Evolutionary conservation across 1,140 invertebrate species (phyloP).

Genomic region (Anoplolepis gracilipes): DNA sequence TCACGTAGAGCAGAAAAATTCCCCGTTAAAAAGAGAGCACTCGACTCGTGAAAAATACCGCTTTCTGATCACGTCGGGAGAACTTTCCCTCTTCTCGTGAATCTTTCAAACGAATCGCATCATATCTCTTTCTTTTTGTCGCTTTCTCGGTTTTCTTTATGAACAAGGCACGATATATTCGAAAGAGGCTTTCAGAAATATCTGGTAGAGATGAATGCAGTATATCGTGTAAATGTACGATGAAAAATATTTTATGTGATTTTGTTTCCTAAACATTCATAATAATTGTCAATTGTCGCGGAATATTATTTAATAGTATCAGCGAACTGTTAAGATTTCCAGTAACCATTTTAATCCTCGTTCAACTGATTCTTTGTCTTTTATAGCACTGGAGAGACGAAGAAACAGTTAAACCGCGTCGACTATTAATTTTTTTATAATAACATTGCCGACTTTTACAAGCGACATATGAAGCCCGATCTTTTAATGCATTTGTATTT

Average conservation of each 20-base stretch:
- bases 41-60: conserved; percentile 39
- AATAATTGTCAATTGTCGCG: neutral
- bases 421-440: neutral
- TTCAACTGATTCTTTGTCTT: conserved; percentile 14
- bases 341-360: neutral
- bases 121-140: conserved; percentile 24
- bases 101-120: conserved; percentile 27
- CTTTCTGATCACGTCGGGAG: conserved; percentile 46
- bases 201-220: neutral
- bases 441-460: neutral
- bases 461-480: conserved; percentile 1
- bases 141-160: neutral
- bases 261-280: neutral
- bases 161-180: neutral
- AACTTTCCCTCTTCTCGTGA: conserved; percentile 19
- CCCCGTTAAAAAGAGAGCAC: conserved; percentile 13
- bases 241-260: neutral
- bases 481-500: conserved; percentile 29
- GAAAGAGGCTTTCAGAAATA: neutral
- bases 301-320: conserved; percentile 1
- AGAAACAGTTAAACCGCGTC: neutral
- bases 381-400: neutral
- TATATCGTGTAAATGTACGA: neutral
- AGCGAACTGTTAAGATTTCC: neutral
- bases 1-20: conserved; percentile 48